phyloP scores from a whole-genome alignment of 2,797 vertebrate species.

The Urophycis tenuis region DNA sequence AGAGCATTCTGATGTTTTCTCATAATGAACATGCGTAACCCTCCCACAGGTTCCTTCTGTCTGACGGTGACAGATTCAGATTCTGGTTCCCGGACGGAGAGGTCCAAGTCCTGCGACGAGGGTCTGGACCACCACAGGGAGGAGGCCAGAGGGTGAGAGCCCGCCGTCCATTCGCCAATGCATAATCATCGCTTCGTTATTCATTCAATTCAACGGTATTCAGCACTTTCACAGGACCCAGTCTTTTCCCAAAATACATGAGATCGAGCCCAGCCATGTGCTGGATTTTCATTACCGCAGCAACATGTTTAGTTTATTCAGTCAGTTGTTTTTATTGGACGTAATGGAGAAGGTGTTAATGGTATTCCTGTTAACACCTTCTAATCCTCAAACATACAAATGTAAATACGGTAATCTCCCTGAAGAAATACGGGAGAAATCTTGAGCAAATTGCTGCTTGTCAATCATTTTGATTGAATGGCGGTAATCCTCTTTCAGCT shows the following conservation, averaged over 20 bases:
- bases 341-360: too few relatives aligned
- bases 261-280: too few relatives aligned
- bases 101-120: slow-evolving; percentile 93
- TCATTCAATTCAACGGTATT: not conserved
- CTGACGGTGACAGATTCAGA: slow-evolving; percentile 80
- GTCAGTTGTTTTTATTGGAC: not conserved
- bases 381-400: not conserved
- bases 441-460: too few relatives aligned
- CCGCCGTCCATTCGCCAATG: not conserved
- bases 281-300: too few relatives aligned
- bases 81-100: slow-evolving; percentile 81
- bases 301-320: not conserved
- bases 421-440: too few relatives aligned
- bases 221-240: not conserved
- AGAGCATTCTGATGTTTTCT: not conserved
- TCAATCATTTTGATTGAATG: not conserved
- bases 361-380: not conserved
- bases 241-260: not conserved
- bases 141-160: slow-evolving; percentile 80
- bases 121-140: slow-evolving; percentile 94
- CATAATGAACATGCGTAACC: not conserved
- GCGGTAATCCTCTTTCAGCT: not conserved
- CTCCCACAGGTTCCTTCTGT: slow-evolving; percentile 37
- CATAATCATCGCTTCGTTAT: not conserved
- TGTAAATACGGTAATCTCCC: not conserved